Evolutionary conservation across 2,797 vertebrate species (phyloP), one percentile per base, ranked within the genome.

Genomic region (Tenualosa ilisha): DNA sequence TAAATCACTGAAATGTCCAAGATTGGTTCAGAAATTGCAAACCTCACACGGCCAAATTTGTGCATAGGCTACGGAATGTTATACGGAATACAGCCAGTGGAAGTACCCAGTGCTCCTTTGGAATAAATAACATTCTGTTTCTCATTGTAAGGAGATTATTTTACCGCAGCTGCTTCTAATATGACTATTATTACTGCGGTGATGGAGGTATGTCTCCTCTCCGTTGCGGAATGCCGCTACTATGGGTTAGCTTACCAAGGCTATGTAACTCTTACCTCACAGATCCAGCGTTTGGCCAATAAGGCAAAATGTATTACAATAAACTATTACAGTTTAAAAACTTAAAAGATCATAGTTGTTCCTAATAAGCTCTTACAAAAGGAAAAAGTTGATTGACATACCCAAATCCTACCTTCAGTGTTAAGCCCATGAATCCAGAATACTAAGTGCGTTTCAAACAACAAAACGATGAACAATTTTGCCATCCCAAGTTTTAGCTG

Each of bases 81-180:
- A 3, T 13, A 53, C 3, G 68, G 68, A 75, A 75, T 75, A 75
- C 40, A 15, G 6, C 31, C 4, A 72, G 13, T 40, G 17, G 68
- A 40, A 37, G 13, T 54, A 56, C 6, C 6, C 51, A 5, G 3
- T 7, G 85, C 59, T 54, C 4, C 51, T 61, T 20, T n/a, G 17
- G 31, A 22, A 53, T 31, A 56, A 37, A 53, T 85, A 86, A 72
- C 51, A 88, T 88, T 83, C 72, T 82, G 63, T 31, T 24, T 63
- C 49, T 85, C 22, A 2, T 88, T 85, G 85, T 84, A 82, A 75
- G 24, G 82, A 81, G 24, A 53, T 24, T 86, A 85, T 82, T 50
- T 83, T 85, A 86, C 65, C 88, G 92, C 93, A 94, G 91, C 91
- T 94, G 93, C 83, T 86, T 93, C 83, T 89, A 85, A 94, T 95